Percentiles rank a stretch among this genome's conserved stretches.
Evolutionary conservation across 2,797 vertebrate species (phyloP).

Genomic region (Gorsachius magnificus): DNA sequence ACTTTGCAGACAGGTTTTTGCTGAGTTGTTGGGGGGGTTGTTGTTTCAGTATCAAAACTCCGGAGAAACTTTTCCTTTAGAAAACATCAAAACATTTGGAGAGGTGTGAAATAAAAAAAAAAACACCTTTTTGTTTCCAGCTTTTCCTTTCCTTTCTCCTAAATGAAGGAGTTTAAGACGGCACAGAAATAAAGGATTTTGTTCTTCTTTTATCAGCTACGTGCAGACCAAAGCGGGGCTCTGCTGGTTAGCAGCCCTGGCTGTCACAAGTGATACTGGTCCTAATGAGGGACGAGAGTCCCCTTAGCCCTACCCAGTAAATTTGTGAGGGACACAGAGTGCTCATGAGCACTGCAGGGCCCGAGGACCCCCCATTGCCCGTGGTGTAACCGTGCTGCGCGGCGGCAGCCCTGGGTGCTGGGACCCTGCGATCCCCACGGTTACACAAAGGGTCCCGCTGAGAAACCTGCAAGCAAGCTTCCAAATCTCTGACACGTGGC

Average conservation of each 20-base stretch:
- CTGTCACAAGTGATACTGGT: neutral
- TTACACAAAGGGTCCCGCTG: neutral
- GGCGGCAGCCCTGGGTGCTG: rapidly evolving
- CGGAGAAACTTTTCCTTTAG: neutral
- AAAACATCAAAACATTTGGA: neutral
- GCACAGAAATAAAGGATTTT: neutral
- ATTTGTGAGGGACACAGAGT: neutral
- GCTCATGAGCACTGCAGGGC: neutral
- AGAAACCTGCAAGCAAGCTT: neutral
- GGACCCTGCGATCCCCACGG: neutral
- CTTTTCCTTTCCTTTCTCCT: neutral
- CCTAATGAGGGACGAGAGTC: no score
- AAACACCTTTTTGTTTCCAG: neutral
- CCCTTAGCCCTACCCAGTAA: neutral
- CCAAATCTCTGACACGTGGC: neutral
- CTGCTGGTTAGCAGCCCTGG: neutral
- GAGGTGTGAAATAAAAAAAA: neutral
- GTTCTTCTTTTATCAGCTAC: neutral
- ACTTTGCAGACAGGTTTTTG: neutral
- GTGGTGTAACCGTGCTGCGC: rapidly evolving
- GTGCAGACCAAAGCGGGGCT: neutral
- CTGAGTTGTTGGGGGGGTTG: neutral
- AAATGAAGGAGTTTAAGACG: neutral
- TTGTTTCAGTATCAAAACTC: neutral
- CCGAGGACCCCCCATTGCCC: neutral